Evolutionary conservation across 2,113 vertebrate genomes (phyloP), one percentile per base, ranked within the genome.

Genomic region (Bufo gargarizans): DNA sequence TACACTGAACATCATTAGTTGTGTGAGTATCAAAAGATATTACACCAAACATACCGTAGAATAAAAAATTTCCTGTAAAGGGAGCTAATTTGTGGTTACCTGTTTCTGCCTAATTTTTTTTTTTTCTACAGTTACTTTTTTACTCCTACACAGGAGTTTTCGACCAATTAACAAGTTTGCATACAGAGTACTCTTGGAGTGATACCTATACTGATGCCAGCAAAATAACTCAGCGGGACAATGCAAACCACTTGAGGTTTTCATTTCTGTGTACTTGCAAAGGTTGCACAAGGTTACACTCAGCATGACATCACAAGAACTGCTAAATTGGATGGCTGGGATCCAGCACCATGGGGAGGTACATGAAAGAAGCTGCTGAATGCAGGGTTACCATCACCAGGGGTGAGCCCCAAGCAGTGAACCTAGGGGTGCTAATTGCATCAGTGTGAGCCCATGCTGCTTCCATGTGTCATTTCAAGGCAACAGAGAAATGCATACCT

Each of bases 201-300:
- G 11, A 55, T 69, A 55, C 63, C 63, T 84, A 84, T 43, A 55
- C 63, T 84, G 33, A 85, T 16, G 20, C 83, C 69, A 74, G 69
- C 33, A 84, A 85, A 85, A 58, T 84, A 45, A 69, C 65, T 53
- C 22, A 33, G 82, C 71, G 67, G 67, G 65, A 72, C 67, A 45
- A 19, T 58, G 67, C 82, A 58, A 84, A 74, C 82, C 82, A 84
- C 65, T 72, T 33, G 65, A 74, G 65, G 49, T 84, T 71, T 84
- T 84, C 8, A 84, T 45, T 84, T 74, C 67, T 72, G 67, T 84
- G 82, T 84, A 74, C 63, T 58, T 69, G 59, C 58, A 84, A 84
- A 69, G 82, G 82, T 84, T 84, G 82, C 82, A 58, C 82, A 84
- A 84, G 82, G 83, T 85, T 85, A 85, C 63, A 20, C 67, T 85